Percentiles rank a stretch among this genome's conserved stretches.
phyloP scores from a whole-genome alignment of 2,113 vertebrate genomes.

The Colius striatus region DNA sequence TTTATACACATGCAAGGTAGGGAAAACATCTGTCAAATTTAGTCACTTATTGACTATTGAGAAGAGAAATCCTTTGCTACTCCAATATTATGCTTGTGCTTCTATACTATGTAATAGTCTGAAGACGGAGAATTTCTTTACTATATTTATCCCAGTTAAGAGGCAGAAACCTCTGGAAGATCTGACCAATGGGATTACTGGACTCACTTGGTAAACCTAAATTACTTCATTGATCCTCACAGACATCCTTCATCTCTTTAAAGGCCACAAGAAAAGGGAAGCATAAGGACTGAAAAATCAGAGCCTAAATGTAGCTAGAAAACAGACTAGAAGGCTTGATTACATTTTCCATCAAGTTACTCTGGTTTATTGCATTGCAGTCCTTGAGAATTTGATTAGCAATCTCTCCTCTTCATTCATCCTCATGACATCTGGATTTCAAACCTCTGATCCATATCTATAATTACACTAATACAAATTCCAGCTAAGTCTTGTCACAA shows the following conservation, averaged over 20 bases:
- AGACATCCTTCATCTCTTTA: background rate
- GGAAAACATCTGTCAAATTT: background rate
- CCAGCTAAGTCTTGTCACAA: background rate
- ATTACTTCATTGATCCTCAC: background rate
- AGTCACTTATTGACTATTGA: background rate
- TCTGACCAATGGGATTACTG: background rate
- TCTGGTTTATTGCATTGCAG: constrained; percentile 26
- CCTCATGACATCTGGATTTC: background rate
- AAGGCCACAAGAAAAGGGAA: background rate
- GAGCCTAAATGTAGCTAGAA: constrained; percentile 23
- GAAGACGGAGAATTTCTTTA: background rate
- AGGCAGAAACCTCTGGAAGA: background rate
- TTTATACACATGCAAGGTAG: background rate
- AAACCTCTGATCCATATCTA: background rate
- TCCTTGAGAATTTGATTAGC: constrained; percentile 37
- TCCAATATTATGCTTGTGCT: background rate
- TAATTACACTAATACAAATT: constrained; percentile 14
- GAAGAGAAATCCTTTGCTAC: background rate
- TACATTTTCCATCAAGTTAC: constrained; percentile 48
- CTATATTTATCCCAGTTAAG: background rate
- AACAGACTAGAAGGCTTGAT: constrained; percentile 24
- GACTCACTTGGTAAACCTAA: background rate
- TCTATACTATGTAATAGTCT: background rate
- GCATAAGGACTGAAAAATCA: background rate
- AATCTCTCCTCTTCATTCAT: constrained; percentile 45